Percentiles rank a stretch among this genome's conserved stretches.
phyloP scores from a whole-genome alignment of 37 sponge, comb jelly and placozoan genomes.

The Amphimedon queenslandica region DNA sequence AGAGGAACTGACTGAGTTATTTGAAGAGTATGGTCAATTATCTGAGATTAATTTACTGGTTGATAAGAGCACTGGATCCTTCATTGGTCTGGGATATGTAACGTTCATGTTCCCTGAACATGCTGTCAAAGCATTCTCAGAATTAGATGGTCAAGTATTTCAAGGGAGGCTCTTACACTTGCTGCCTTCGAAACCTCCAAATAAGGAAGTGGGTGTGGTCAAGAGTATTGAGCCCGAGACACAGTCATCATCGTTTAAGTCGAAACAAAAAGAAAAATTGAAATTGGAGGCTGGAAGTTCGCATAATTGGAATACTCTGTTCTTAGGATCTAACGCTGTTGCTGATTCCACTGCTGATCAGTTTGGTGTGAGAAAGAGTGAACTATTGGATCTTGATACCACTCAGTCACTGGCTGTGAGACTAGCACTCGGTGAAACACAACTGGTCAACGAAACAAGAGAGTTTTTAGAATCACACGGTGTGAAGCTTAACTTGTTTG shows the following conservation, averaged over 20 bases:
- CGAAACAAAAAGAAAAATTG: conserved; percentile 68
- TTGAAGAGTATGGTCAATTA: conserved; percentile 81
- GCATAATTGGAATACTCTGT: conserved; percentile 94
- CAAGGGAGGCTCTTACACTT: conserved; percentile 89
- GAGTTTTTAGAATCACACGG: conserved; percentile 83
- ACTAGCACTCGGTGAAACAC: conserved; percentile 94
- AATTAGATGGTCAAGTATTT: conserved; percentile 79
- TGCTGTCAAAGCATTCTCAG: conserved; percentile 74
- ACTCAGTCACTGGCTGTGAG: conserved; percentile 73
- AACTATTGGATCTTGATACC: conserved; percentile 60
- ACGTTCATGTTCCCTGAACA: conserved; percentile 95
- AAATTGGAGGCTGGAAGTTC: conserved; percentile 50
- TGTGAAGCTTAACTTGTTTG: conserved; percentile 76
- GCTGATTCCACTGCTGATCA: conserved; percentile 78
- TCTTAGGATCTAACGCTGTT: conserved; percentile 90
- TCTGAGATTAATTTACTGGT: conserved; percentile 69
- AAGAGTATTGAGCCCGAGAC: conserved; percentile 8
- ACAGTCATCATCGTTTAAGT: conserved; percentile 48
- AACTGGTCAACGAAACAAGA: conserved; percentile 80
- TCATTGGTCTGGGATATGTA: conserved; percentile 86
- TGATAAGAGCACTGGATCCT: conserved; percentile 64
- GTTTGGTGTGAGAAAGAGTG: conserved; percentile 64
- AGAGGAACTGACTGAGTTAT: conserved; percentile 71
- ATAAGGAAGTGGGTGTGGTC: no score
- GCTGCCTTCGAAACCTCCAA: conserved; percentile 67